A percentile compares a stretch with the other conserved stretches of the same genome.
These are phyloP conservation scores for Idris sp. DNA, from an alignment of 1,140 invertebrate species.

Conservation along the genomic window DNA sequence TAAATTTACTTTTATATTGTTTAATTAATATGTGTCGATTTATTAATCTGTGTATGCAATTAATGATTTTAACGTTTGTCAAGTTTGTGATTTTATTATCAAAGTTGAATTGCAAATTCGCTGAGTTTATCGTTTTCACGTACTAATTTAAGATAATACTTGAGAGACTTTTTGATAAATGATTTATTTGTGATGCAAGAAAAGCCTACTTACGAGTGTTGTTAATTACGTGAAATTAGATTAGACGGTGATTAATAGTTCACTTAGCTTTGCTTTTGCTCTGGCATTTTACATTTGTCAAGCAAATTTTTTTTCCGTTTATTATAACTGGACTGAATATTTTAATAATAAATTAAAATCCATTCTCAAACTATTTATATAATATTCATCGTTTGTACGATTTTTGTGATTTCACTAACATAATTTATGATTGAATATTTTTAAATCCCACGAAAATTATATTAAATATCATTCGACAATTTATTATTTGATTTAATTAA, in stretches of 20 bases:
- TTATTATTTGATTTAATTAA: too few species aligned
- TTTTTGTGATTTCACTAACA: too few species aligned
- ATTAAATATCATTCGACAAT: too few species aligned
- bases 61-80: conserved; percentile 46
- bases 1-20: too few species aligned
- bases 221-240: conserved; percentile 51
- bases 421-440: too few species aligned
- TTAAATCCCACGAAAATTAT: too few species aligned
- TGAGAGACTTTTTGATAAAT: conserved; percentile 30
- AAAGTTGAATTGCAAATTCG: conserved; percentile 40
- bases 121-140: conserved; percentile 30
- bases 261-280: conserved; percentile 17
- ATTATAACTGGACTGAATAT: too few species aligned
- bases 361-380: too few species aligned
- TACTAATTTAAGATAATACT: conserved; percentile 28
- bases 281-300: conserved; percentile 14
- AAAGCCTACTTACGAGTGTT: conserved; percentile 34
- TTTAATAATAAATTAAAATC: too few species aligned
- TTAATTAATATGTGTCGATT: neutral
- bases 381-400: too few species aligned
- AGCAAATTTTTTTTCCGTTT: conserved; percentile 8
- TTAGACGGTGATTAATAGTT: conserved; percentile 43
- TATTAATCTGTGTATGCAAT: conserved; percentile 35
- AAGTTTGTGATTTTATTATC: conserved; percentile 37
- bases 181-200: conserved; percentile 34